Conservation (phyloP, 2,888 invertebrate species). For the Spilosoma lubricipeda region DNA sequence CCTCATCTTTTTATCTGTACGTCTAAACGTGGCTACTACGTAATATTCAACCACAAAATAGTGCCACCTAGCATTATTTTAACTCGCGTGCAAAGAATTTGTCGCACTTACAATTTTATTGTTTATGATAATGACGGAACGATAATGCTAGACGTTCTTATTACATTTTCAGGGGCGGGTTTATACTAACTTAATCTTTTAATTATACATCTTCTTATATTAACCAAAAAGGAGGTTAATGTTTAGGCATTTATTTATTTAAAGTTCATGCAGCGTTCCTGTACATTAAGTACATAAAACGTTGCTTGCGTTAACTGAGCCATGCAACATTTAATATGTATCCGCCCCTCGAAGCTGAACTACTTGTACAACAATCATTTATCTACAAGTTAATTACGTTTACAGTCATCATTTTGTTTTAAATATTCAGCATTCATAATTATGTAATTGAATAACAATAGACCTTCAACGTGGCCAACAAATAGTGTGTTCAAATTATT, state of each 20-base stretch:
- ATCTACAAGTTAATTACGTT: neutral
- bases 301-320: neutral
- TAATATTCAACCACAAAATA: no score
- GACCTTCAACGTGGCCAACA: no score
- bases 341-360: neutral
- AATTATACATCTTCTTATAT: neutral
- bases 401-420: no score
- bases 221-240: neutral
- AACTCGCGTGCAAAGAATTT: no score
- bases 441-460: no score
- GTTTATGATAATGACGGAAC: no score
- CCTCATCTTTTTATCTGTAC: no score
- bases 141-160: neutral
- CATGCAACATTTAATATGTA: neutral
- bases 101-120: no score
- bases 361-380: neutral
- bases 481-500: no score
- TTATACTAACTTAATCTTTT: neutral
- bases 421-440: no score
- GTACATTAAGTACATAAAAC: neutral
- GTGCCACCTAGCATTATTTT: no score
- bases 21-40: no score
- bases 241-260: neutral
- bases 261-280: neutral
- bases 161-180: neutral